Percentiles rank a stretch among this genome's conserved stretches.
phyloP scores from a whole-genome alignment of 2,888 invertebrate species.

The Taenaris catops region DNA sequence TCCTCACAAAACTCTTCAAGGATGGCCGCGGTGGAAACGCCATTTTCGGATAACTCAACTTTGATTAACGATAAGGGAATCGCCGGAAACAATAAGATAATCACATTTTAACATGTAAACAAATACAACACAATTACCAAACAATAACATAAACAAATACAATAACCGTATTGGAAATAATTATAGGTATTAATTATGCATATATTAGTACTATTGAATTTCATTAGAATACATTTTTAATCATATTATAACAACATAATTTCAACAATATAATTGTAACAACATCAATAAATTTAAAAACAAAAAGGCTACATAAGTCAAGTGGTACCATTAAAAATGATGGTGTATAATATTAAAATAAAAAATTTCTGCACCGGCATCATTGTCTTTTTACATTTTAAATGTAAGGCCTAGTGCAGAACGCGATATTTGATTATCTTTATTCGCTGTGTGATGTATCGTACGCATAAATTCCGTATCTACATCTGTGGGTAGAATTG shows the following conservation, averaged over 20 bases:
- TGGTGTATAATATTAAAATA: slow-evolving; percentile 12
- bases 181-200: no score
- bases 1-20: no score
- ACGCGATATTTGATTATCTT: slow-evolving; percentile 14
- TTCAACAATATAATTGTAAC: slow-evolving; percentile 13
- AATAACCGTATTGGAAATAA: no score
- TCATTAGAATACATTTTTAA: no score
- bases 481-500: slow-evolving; percentile 14
- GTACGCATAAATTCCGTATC: slow-evolving; percentile 17
- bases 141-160: no score
- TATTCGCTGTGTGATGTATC: slow-evolving; percentile 13
- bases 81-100: no score
- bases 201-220: no score
- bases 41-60: no score
- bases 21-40: no score
- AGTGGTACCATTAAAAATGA: slow-evolving; percentile 12
- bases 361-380: slow-evolving; percentile 9
- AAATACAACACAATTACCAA: no score
- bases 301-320: slow-evolving; percentile 14
- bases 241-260: slow-evolving; percentile 12
- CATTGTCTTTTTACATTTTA: slow-evolving; percentile 12
- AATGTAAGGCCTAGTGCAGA: slow-evolving; percentile 11
- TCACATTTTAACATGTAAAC: no score
- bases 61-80: no score
- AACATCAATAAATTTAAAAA: slow-evolving; percentile 9